A percentile compares a stretch with the other conserved stretches of the same genome.
Conservation (phyloP, 1,140 invertebrate genomes). For the Zaprionus ghesquierei region DNA sequence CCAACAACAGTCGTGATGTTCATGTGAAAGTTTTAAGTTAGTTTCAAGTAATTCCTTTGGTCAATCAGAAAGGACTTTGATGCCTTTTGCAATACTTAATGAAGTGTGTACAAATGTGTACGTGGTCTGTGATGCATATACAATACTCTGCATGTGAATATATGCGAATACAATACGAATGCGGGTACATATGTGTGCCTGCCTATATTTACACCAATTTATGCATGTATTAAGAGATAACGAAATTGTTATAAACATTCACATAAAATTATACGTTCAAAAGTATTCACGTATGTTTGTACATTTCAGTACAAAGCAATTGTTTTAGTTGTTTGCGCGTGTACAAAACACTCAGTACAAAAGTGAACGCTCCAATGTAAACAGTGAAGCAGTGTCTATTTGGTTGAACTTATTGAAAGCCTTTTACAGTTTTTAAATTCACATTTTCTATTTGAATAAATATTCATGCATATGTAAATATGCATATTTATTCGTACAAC, state of each 20-base stretch:
- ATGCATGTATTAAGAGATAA: background rate
- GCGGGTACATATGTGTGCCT: background rate
- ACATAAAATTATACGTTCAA: background rate
- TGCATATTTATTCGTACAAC: background rate
- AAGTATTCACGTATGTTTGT: background rate
- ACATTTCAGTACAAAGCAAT: background rate
- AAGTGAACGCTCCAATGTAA: background rate
- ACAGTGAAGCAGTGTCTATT: background rate
- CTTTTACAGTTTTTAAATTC: background rate
- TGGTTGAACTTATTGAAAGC: background rate
- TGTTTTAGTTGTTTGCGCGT: background rate
- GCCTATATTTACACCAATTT: background rate
- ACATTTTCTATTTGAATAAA: background rate
- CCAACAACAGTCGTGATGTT: background rate
- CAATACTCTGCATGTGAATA: background rate
- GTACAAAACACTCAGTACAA: background rate
- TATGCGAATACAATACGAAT: background rate
- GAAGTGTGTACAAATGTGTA: background rate
- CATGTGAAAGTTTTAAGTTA: background rate
- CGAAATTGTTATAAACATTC: slow-evolving; percentile 1
- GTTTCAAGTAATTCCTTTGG: background rate
- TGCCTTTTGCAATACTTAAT: background rate
- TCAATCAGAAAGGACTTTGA: background rate
- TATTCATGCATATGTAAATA: background rate
- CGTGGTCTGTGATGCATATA: background rate